Conservation (phyloP, 2,888 invertebrate genomes). For the Idaea dimidiata region DNA sequence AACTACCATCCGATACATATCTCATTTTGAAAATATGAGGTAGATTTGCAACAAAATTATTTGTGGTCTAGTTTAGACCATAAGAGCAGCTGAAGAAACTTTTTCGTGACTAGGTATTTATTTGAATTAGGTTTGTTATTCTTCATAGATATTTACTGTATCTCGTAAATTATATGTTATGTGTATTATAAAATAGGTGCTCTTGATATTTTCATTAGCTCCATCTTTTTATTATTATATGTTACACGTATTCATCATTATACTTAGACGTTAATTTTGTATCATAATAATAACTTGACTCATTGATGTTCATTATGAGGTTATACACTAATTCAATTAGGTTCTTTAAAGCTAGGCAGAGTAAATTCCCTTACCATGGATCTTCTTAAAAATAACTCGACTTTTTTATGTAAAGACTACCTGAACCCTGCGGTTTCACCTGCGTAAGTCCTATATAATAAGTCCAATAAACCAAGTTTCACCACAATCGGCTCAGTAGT, state of each 20-base stretch:
- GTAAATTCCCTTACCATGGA: not conserved
- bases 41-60: not conserved
- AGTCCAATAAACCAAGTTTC: too few species aligned
- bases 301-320: not conserved
- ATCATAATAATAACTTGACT: not conserved
- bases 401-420: not conserved
- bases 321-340: slow-evolving; percentile 55
- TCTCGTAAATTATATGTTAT: too few species aligned
- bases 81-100: too few species aligned
- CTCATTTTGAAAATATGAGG: not conserved
- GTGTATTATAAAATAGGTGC: too few species aligned
- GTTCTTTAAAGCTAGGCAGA: slow-evolving; percentile 26
- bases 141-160: too few species aligned
- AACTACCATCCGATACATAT: slow-evolving; percentile 22
- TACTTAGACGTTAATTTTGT: not conserved
- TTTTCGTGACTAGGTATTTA: too few species aligned
- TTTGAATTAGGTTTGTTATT: too few species aligned
- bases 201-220: too few species aligned
- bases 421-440: too few species aligned
- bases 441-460: too few species aligned
- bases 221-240: not conserved
- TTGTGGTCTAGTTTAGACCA: not conserved
- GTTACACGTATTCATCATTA: not conserved
- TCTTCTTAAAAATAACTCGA: not conserved
- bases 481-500: too few species aligned